A percentile compares a stretch with the other conserved stretches of the same genome.
These are phyloP conservation scores for Drosophila tripunctata DNA, from an alignment of 2,888 invertebrate genomes.

Conservation along the genomic window DNA sequence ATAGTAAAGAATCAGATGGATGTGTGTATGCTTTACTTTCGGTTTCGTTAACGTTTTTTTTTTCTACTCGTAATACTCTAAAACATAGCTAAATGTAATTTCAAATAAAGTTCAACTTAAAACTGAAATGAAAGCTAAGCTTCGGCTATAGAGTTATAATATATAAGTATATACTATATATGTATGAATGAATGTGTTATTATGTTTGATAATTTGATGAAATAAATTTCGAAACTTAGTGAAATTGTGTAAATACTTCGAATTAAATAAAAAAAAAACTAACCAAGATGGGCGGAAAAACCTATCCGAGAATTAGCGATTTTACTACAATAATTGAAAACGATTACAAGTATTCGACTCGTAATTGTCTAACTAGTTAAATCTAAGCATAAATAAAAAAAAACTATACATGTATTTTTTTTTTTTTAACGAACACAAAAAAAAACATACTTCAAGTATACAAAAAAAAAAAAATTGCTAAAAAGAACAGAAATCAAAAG, in stretches of 20 bases:
- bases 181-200: slow-evolving; percentile 3
- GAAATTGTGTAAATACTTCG: slow-evolving; percentile 52
- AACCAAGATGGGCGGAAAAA: slow-evolving; percentile 16
- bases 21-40: neutral
- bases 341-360: slow-evolving; percentile 41
- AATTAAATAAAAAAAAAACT: slow-evolving; percentile 13
- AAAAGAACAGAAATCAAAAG: neutral
- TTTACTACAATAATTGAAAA: slow-evolving; percentile 55
- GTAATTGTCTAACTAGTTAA: slow-evolving; percentile 49
- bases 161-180: slow-evolving; percentile 1
- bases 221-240: slow-evolving; percentile 24
- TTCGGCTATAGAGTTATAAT: slow-evolving; percentile 22
- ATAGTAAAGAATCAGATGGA: neutral
- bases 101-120: slow-evolving; percentile 53
- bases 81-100: slow-evolving; percentile 40
- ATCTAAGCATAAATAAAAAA: slow-evolving; percentile 33
- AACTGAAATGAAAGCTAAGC: slow-evolving; percentile 49
- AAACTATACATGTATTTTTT: slow-evolving; percentile 26
- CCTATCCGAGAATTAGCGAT: slow-evolving; percentile 49
- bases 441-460: slow-evolving; percentile 44
- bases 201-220: neutral
- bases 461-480: slow-evolving; percentile 5
- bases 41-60: slow-evolving; percentile 5
- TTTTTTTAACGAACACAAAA: slow-evolving; percentile 35
- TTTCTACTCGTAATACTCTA: slow-evolving; percentile 1